Conservation (phyloP, 2,888 invertebrate species). For the Cephus pygmeus region DNA sequence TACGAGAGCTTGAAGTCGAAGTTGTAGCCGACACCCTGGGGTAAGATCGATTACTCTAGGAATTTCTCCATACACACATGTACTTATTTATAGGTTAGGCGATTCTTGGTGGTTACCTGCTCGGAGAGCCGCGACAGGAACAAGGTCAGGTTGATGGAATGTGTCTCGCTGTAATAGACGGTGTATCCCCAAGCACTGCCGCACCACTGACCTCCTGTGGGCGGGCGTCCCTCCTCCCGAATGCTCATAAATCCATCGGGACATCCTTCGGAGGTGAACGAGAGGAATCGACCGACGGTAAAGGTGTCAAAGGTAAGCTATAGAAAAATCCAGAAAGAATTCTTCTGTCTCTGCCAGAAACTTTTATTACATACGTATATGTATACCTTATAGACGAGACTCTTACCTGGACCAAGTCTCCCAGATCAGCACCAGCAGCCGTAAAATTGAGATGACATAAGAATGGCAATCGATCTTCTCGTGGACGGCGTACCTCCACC, state of each 20-base stretch:
- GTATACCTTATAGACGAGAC: not conserved
- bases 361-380: not conserved
- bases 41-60: conserved; percentile 29
- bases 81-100: not conserved
- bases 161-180: conserved; percentile 85
- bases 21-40: conserved; percentile 80
- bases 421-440: conserved; percentile 80
- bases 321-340: conserved; percentile 48
- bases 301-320: conserved; percentile 88
- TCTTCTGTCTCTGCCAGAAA: conserved; percentile 24
- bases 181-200: conserved; percentile 87
- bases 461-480: conserved; percentile 81
- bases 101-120: conserved; percentile 69
- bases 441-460: conserved; percentile 87
- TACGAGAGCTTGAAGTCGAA: conserved; percentile 87
- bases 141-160: conserved; percentile 81
- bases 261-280: conserved; percentile 81
- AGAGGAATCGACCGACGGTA: conserved; percentile 83
- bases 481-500: conserved; percentile 79
- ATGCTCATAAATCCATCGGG: conserved; percentile 87
- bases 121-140: conserved; percentile 77
- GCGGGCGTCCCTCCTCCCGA: conserved; percentile 77
- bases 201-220: conserved; percentile 84
- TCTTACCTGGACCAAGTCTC: conserved; percentile 83
- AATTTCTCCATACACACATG: not conserved